Evolutionary conservation across 2,113 vertebrate genomes (phyloP).

Genomic region (Trogon melanurus): DNA sequence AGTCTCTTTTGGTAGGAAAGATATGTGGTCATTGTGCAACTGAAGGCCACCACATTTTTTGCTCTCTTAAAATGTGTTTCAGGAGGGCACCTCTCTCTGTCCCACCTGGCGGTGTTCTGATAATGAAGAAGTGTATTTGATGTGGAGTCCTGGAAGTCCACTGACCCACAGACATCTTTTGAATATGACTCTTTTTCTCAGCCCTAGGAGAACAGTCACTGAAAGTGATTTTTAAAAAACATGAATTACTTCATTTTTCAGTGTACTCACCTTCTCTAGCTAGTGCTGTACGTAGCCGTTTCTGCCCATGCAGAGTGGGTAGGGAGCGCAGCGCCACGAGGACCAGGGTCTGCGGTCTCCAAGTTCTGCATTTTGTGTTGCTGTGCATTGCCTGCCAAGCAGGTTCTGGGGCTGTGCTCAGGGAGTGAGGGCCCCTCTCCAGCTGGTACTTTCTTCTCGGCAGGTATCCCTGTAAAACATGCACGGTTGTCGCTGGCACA

Average conservation of each 20-base stretch:
- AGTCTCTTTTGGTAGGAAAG: neutral
- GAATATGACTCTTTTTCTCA: neutral
- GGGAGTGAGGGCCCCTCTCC: neutral
- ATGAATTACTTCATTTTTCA: neutral
- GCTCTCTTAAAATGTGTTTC: neutral
- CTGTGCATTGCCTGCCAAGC: rapidly evolving
- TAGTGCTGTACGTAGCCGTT: rapidly evolving
- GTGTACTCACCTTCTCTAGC: neutral
- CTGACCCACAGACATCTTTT: neutral
- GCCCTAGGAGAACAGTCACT: neutral
- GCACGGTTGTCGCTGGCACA: neutral
- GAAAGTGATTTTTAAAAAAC: neutral
- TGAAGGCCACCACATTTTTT: neutral
- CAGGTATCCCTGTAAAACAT: neutral
- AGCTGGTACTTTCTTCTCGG: neutral
- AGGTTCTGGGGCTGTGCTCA: neutral
- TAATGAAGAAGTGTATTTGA: neutral
- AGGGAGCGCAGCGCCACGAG: neutral
- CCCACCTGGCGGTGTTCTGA: neutral
- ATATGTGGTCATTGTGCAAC: neutral
- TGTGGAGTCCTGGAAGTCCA: neutral
- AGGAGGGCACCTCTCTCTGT: neutral
- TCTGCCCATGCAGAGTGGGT: neutral
- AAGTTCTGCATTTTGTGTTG: neutral
- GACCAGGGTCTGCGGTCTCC: neutral